phyloP scores from a whole-genome alignment of 2,113 vertebrate genomes.

The Corythornis madagascariensis region DNA sequence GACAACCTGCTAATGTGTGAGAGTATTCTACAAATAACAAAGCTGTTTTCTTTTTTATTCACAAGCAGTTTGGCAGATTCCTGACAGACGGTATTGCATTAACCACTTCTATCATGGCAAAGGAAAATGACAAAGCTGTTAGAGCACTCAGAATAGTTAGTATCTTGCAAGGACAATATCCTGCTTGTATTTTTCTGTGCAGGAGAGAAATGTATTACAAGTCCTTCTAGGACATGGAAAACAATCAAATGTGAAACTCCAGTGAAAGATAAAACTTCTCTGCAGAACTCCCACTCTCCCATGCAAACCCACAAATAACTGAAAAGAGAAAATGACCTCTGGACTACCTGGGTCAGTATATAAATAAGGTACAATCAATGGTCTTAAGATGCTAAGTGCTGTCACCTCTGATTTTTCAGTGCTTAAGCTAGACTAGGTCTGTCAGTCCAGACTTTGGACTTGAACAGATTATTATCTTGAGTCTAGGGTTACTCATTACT shows the following conservation, averaged over 20 bases:
- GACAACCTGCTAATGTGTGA: neutral
- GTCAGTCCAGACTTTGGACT: neutral
- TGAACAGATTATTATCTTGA: neutral
- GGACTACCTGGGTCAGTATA: neutral
- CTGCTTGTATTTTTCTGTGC: neutral
- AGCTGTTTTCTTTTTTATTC: neutral
- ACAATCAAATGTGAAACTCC: neutral
- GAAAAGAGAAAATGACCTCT: neutral
- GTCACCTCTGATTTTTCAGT: neutral
- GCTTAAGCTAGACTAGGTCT: neutral
- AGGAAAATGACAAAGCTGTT: slow-evolving; percentile 5
- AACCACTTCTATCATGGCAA: neutral
- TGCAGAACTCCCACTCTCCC: neutral
- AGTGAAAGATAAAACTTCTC: neutral
- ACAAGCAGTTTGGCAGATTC: neutral
- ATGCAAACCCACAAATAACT: neutral
- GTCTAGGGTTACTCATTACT: neutral
- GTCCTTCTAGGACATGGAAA: neutral
- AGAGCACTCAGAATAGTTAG: neutral
- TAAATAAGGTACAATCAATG: neutral
- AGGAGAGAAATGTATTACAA: neutral
- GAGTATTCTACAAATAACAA: neutral
- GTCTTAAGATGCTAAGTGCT: neutral
- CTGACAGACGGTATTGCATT: neutral
- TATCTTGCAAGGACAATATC: slow-evolving; percentile 16